phyloP scores from a whole-genome alignment of 2,797 vertebrate genomes.

The Tolypeutes matacus region DNA sequence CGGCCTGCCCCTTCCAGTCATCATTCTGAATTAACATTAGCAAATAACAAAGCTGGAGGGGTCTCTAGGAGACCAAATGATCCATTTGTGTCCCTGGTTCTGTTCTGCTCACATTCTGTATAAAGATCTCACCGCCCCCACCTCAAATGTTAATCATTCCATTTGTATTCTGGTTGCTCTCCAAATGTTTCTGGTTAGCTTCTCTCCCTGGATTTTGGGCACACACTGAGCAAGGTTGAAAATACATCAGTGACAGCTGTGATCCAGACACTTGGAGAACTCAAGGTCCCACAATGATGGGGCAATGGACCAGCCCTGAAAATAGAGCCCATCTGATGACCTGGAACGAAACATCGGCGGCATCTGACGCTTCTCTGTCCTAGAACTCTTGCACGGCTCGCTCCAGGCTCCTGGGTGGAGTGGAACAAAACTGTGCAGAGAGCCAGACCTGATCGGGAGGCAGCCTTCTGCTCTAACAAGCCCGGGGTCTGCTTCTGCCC shows the following conservation, averaged over 20 bases:
- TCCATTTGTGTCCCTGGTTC: neutral
- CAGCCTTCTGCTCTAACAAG: neutral
- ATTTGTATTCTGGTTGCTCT: neutral
- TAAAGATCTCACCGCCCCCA: neutral
- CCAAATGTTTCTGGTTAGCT: neutral
- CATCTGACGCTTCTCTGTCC: conserved; percentile 11
- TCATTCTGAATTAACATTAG: neutral
- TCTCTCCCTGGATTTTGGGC: conserved; percentile 41
- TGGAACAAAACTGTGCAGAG: neutral
- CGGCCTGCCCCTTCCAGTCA: neutral
- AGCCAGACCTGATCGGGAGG: neutral
- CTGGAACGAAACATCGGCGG: conserved; percentile 4
- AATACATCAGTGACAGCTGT: conserved; percentile 70
- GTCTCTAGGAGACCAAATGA: neutral
- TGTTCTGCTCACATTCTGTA: neutral
- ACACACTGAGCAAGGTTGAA: conserved; percentile 42
- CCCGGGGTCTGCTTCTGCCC: neutral
- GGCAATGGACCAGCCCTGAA: neutral
- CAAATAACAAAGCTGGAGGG: neutral
- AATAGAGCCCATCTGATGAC: conserved; percentile 72
- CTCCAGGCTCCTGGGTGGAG: neutral
- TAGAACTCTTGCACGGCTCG: no score
- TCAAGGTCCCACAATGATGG: conserved; percentile 10
- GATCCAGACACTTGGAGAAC: conserved; percentile 46
- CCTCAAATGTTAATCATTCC: neutral